phyloP scores from a whole-genome alignment of 2,113 vertebrate genomes.

The Irena cyanogastra region DNA sequence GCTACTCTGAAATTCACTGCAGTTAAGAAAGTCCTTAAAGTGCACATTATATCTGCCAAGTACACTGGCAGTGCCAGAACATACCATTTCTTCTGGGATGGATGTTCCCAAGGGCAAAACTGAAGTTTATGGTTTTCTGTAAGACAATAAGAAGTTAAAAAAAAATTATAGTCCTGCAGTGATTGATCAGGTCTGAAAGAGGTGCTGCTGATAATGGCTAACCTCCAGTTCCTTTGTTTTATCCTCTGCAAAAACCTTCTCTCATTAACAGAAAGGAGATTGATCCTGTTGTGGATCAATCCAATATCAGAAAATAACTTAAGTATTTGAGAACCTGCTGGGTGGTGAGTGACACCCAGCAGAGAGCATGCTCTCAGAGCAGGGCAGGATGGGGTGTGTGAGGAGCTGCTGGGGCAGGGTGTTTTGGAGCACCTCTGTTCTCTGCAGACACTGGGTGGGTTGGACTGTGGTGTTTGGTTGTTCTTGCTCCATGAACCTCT shows the following conservation, averaged over 20 bases:
- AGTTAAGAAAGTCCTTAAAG: neutral
- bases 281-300: neutral
- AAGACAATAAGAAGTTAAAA: neutral
- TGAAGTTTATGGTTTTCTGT: neutral
- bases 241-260: neutral
- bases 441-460: neutral
- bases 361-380: neutral
- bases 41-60: neutral
- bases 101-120: neutral
- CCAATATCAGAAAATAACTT: no score
- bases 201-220: neutral
- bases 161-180: neutral
- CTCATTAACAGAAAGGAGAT: neutral
- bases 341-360: neutral
- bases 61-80: neutral
- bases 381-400: neutral
- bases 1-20: neutral
- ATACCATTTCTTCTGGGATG: neutral
- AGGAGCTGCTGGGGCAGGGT: neutral
- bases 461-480: neutral
- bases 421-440: neutral
- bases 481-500: neutral
- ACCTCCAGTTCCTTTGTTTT: neutral
- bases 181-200: neutral
- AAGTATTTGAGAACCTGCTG: no score